Percentiles rank a stretch among this genome's conserved stretches.
Conservation (phyloP, 2,797 vertebrate genomes). For the Bovichtus variegatus region DNA sequence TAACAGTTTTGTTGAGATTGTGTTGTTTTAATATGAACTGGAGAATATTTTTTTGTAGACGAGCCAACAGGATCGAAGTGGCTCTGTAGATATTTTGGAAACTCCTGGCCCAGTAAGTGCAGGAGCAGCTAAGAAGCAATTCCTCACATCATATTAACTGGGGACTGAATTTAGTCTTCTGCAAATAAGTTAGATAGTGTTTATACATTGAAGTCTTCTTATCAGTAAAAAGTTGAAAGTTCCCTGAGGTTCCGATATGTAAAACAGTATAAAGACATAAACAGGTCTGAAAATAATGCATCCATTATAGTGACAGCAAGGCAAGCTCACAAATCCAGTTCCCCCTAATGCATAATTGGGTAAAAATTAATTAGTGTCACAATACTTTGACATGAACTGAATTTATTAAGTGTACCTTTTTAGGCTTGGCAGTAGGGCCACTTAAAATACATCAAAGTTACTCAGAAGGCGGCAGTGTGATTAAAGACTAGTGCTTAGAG, state of each 20-base stretch:
- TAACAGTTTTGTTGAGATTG: not conserved
- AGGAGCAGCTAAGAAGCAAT: not conserved
- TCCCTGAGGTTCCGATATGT: not conserved
- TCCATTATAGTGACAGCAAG: conserved; percentile 15
- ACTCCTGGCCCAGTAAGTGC: not conserved
- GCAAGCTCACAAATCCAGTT: not conserved
- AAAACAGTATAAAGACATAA: conserved; percentile 11
- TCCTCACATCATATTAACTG: not conserved
- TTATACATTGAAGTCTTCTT: not conserved
- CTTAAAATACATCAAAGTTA: conserved; percentile 37
- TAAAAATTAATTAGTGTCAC: conserved; percentile 40
- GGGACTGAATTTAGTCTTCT: not conserved
- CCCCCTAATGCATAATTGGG: conserved; percentile 20
- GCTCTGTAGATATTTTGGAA: not conserved
- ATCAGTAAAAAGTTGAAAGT: not conserved
- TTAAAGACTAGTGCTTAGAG: conserved; percentile 26
- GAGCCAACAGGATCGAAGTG: not conserved
- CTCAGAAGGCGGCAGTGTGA: conserved; percentile 31
- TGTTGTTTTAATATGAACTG: not conserved
- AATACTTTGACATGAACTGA: conserved; percentile 37
- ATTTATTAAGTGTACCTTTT: conserved; percentile 42
- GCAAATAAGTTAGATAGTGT: conserved; percentile 5
- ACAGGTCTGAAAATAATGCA: not conserved
- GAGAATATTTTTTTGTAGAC: not conserved
- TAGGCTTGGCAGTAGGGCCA: conserved; percentile 28